Evolutionary conservation across 2,113 vertebrate genomes (phyloP).

Genomic region (Thamnophis sirtalis): DNA sequence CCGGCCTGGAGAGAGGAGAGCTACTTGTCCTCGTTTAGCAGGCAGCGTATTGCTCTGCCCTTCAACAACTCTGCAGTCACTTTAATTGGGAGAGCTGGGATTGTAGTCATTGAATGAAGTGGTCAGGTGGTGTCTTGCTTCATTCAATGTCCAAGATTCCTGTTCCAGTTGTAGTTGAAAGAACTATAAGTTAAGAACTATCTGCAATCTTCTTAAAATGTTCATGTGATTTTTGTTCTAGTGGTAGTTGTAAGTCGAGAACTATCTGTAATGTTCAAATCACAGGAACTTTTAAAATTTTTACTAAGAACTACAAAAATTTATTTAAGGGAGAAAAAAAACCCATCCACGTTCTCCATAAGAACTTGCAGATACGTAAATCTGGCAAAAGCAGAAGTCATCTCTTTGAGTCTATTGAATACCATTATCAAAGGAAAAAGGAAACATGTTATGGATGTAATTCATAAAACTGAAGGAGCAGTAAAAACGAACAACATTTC

Average conservation of each 20-base stretch:
- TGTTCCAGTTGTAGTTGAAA: background rate
- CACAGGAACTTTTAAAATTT: background rate
- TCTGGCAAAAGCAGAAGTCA: background rate
- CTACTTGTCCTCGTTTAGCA: no score
- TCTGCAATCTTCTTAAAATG: background rate
- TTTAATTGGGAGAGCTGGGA: background rate
- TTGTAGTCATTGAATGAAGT: background rate
- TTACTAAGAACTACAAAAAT: background rate
- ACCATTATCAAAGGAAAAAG: background rate
- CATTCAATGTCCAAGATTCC: background rate
- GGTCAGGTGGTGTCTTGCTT: background rate
- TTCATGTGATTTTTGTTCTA: no score
- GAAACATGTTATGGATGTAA: background rate
- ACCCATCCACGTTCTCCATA: background rate
- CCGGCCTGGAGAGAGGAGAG: no score
- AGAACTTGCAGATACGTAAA: background rate
- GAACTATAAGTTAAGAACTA: background rate
- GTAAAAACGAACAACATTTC: background rate
- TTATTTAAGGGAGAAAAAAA: background rate
- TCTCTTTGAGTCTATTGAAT: background rate
- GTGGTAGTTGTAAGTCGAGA: no score
- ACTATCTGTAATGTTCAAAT: background rate
- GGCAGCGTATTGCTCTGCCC: no score
- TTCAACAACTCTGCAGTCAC: background rate
- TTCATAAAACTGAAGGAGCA: slow-evolving; percentile 1